A percentile compares a stretch with the other conserved stretches of the same genome.
Conservation (phyloP, 37 sponge, comb jelly and placozoan genomes). For the Diacarnus erythraeanus region DNA sequence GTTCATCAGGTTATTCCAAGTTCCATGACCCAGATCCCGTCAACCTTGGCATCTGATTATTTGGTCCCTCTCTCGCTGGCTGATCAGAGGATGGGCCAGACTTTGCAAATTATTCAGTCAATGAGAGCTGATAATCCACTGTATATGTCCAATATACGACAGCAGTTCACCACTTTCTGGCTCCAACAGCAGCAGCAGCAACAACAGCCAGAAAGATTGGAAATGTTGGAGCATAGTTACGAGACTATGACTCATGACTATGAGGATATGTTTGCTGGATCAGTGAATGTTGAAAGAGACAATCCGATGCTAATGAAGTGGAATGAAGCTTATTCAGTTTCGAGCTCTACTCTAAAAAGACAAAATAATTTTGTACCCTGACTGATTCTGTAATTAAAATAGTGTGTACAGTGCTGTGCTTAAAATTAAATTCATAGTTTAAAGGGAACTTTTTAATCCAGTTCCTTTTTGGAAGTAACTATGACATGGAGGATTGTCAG, state of each 20-base stretch:
- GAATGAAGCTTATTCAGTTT: slow-evolving; percentile 13
- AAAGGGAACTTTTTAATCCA: too few relatives aligned
- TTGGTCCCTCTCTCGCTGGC: slow-evolving; percentile 8
- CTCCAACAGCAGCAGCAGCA: slow-evolving; percentile 9
- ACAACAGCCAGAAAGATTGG: not conserved
- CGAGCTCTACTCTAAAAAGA: not conserved
- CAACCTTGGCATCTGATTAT: slow-evolving; percentile 23
- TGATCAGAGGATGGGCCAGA: not conserved
- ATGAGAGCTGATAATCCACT: not conserved
- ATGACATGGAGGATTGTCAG: too few relatives aligned
- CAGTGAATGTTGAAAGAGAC: not conserved
- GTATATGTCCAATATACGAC: not conserved
- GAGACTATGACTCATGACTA: slow-evolving; percentile 31
- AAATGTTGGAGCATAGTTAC: not conserved
- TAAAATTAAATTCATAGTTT: not conserved
- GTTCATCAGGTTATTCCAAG: too few relatives aligned
- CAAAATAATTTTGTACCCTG: not conserved
- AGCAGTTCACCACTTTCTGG: not conserved
- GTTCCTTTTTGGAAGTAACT: too few relatives aligned
- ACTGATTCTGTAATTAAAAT: not conserved
- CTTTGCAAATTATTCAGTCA: too few relatives aligned
- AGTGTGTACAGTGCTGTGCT: not conserved
- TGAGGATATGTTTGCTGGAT: not conserved
- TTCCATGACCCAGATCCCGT: not conserved
- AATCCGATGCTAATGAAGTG: slow-evolving; percentile 6